Evolutionary conservation across 2,797 vertebrate species (phyloP), one percentile per base, ranked within the genome.

Genomic region (Anolis apletophallus): DNA sequence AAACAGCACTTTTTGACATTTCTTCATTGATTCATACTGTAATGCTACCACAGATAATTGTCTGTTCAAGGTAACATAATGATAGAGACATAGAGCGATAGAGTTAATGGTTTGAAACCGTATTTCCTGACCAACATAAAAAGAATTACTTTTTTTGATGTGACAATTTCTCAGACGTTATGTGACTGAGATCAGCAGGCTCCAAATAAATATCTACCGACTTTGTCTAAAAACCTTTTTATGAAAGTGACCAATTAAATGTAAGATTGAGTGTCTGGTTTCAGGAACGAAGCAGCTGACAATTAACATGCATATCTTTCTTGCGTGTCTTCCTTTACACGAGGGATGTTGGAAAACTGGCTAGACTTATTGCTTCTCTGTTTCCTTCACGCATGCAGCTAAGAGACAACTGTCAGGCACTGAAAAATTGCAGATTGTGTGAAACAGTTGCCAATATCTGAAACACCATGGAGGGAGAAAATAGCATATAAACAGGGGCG

Each of bases 271-370:
- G 68, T 23, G 21, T 83, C 80, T 80, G 88, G 59, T 74, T 86
- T 86, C 52, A 86, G 68, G 80, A 89, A 83, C 79, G 57, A 87
- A 86, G 67, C 80, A 85, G 73, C 75, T 86, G 74, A 50, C 57
- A 68, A 12, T 83, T 79, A 74, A 11, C 36, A 50, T 10, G 34
- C 29, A 55, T 75, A 50, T 69, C 32, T 36, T 82, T 82, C 54
- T 59, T 3, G 7, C 52, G 26, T 2, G 50, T 83, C 68, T 80
- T 89, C 19, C 3, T 10, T 55, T 79, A 36, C 80, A 59, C 55
- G 82, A 73, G 34, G 68, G 57, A 32, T 50, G 68, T 46, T 64
- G 75, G 68, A 80, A 83, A 86, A 67, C 79, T 86, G 84, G 57
- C 74, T 74, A 64, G 67, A 74, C 80, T 73, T 40, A 75, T 55